Evolutionary conservation across 2,888 invertebrate genomes (phyloP).

Genomic region (Polyommatus icarus): DNA sequence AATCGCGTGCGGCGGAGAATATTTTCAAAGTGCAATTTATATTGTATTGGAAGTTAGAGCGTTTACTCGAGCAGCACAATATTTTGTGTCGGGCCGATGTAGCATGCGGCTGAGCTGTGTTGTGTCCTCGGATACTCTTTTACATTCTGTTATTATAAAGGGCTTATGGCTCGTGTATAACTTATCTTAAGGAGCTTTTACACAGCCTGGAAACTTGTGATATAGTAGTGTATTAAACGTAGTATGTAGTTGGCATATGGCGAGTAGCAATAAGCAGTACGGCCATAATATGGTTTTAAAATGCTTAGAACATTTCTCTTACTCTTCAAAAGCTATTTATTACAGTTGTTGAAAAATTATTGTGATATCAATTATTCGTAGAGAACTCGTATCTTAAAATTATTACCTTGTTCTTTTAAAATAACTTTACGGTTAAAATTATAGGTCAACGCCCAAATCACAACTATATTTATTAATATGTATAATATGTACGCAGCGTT

Average conservation of each 20-base stretch:
- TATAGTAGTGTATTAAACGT: not conserved
- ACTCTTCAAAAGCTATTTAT: too few relatives aligned
- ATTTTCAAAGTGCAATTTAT: conserved; percentile 80
- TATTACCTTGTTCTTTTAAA: too few relatives aligned
- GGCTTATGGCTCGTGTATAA: conserved; percentile 4
- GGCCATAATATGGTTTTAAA: too few relatives aligned
- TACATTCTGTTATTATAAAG: conserved; percentile 21
- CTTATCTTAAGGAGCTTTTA: not conserved
- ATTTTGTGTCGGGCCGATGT: conserved; percentile 71
- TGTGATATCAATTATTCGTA: too few relatives aligned
- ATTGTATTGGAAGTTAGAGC: conserved; percentile 78
- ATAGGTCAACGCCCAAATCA: not conserved
- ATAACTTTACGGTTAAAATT: not conserved
- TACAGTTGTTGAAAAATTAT: too few relatives aligned
- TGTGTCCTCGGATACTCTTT: conserved; percentile 49
- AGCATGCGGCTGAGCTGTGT: conserved; percentile 60
- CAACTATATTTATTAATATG: not conserved
- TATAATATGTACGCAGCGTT: not conserved
- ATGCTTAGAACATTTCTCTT: too few relatives aligned
- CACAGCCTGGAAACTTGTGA: not conserved
- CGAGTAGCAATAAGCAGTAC: too few relatives aligned
- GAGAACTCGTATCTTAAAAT: too few relatives aligned
- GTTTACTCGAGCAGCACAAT: conserved; percentile 68
- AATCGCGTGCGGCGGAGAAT: conserved; percentile 65
- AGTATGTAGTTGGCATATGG: too few relatives aligned